These are phyloP conservation scores for Strigamia crassipes DNA, from an alignment of 2,888 invertebrate species.

Conservation along the genomic window DNA sequence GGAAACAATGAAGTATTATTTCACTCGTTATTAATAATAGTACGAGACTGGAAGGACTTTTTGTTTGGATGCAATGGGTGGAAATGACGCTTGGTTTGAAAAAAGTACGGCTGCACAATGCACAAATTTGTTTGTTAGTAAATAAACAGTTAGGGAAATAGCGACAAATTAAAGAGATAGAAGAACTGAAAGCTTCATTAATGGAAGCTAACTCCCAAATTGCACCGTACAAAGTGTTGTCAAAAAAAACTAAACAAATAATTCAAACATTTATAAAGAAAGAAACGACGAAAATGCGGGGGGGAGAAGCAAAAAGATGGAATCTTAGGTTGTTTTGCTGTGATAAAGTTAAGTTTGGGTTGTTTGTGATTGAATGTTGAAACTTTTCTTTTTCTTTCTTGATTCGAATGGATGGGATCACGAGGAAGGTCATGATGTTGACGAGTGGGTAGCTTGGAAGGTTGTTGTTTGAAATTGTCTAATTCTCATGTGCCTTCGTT, in stretches of 20 bases:
- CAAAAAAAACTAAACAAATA: too few species aligned
- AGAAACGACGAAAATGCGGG: not conserved
- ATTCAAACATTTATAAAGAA: not conserved
- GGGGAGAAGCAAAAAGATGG: too few species aligned
- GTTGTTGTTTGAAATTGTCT: constrained; percentile 18
- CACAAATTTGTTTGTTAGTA: too few species aligned
- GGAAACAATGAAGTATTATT: not conserved
- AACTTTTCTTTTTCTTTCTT: too few species aligned
- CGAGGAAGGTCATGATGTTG: not conserved
- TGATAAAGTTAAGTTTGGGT: too few species aligned
- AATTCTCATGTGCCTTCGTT: not conserved
- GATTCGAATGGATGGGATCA: not conserved
- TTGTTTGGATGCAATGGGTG: not conserved
- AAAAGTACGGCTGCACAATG: not conserved
- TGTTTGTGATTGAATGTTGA: too few species aligned
- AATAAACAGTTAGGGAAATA: too few species aligned
- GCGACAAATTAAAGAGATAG: too few species aligned
- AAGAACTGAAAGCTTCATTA: too few species aligned
- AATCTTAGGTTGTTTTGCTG: too few species aligned
- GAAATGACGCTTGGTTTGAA: not conserved
- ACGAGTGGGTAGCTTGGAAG: not conserved
- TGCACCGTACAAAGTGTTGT: too few species aligned
- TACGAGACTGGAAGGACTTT: not conserved
- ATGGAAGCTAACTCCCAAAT: too few species aligned
- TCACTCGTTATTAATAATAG: not conserved